phyloP scores from a whole-genome alignment of 2,113 vertebrate species.

The Microcebus murinus region DNA sequence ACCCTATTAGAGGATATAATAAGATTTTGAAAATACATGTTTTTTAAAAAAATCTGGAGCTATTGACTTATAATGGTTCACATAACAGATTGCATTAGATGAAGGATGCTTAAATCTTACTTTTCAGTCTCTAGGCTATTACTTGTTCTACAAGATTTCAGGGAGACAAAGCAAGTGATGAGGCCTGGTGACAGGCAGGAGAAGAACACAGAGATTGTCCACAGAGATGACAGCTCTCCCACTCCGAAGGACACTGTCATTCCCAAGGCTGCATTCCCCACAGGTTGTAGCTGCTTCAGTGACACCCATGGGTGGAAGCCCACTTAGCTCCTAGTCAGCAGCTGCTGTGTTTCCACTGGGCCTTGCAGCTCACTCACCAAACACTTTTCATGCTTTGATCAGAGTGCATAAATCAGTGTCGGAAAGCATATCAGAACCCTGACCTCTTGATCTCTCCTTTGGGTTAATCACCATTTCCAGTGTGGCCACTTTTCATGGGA shows the following conservation, averaged over 20 bases:
- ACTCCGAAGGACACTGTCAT: neutral
- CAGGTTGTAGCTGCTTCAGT: fast-evolving
- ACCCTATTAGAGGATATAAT: conserved; percentile 27
- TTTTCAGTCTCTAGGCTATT: neutral
- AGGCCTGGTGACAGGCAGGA: neutral
- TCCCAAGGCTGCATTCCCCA: neutral
- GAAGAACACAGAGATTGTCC: neutral
- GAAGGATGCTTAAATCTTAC: neutral
- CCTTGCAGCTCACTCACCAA: neutral
- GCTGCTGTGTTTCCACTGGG: neutral
- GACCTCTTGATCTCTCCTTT: neutral
- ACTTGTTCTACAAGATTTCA: neutral
- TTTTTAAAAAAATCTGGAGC: neutral
- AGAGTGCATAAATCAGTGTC: neutral
- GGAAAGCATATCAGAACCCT: neutral
- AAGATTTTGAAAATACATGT: conserved; percentile 36
- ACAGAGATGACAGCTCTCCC: neutral
- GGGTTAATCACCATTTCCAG: neutral
- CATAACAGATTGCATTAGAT: neutral
- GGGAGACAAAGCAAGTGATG: neutral
- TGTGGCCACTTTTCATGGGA: neutral
- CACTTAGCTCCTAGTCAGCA: neutral
- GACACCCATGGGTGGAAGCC: neutral
- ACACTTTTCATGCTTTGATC: neutral
- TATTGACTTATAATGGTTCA: conserved; percentile 23